Percentiles rank a stretch among this genome's conserved stretches.
These are phyloP conservation scores for Chrysochloris asiatica DNA, from an alignment of 2,113 vertebrate species.

Conservation along the genomic window DNA sequence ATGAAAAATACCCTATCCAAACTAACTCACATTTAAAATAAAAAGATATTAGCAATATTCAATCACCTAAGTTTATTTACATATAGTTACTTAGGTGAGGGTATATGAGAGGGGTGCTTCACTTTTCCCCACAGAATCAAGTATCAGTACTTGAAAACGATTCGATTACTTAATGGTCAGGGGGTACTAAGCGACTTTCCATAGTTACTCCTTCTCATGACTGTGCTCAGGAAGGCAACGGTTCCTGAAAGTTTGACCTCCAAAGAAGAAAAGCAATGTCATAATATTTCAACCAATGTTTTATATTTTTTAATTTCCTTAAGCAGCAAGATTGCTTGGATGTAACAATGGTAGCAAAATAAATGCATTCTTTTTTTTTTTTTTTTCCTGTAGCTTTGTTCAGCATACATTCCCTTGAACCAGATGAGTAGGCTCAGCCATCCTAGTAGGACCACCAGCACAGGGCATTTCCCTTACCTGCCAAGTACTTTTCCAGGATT, in stretches of 20 bases:
- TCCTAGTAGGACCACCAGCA: neutral
- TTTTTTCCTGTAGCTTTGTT: neutral
- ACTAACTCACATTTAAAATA: slow-evolving; percentile 19
- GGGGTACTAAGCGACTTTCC: neutral
- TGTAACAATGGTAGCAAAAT: neutral
- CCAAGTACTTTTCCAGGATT: slow-evolving; percentile 89
- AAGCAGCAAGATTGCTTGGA: neutral
- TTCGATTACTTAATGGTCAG: neutral
- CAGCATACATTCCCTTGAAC: neutral
- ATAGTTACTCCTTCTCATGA: neutral
- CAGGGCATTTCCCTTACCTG: slow-evolving; percentile 83
- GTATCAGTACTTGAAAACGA: neutral
- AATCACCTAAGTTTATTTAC: neutral
- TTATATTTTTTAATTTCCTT: neutral
- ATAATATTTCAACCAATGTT: neutral
- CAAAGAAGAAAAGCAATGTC: neutral
- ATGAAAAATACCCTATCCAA: slow-evolving; percentile 19
- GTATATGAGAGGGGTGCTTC: neutral
- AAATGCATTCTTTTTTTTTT: neutral
- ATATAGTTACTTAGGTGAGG: neutral
- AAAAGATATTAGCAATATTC: slow-evolving; percentile 4
- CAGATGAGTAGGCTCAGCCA: neutral
- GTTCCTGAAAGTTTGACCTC: neutral
- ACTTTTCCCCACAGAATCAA: neutral
- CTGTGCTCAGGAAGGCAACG: neutral